Evolutionary conservation across 2,888 invertebrate species (phyloP).

Genomic region (Philhelius pedissequus): DNA sequence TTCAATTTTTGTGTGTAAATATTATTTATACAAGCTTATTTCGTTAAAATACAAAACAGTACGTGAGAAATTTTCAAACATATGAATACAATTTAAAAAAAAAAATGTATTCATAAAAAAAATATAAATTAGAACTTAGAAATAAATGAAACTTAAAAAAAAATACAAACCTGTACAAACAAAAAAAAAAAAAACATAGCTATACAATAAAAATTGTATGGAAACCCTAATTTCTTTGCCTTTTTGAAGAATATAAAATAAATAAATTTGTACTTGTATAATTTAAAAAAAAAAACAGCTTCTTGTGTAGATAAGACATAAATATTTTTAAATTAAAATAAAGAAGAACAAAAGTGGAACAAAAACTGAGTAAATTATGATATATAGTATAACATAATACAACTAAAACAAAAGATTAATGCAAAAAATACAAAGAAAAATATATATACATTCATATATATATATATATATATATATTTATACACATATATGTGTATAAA

Average conservation of each 20-base stretch:
- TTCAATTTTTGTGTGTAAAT: constrained; percentile 28
- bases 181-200: background rate
- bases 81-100: background rate
- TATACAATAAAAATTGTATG: too few relatives aligned
- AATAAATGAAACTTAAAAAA: background rate
- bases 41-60: background rate
- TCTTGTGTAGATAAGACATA: constrained; percentile 46
- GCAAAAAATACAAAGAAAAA: background rate
- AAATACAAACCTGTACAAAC: constrained; percentile 7
- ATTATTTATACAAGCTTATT: constrained; percentile 27
- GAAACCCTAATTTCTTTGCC: constrained; percentile 19
- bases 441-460: too few relatives aligned
- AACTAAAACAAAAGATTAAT: background rate
- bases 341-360: constrained; percentile 45
- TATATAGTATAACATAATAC: background rate
- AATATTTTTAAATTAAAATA: constrained; percentile 15
- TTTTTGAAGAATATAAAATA: constrained; percentile 8
- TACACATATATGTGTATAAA: too few relatives aligned
- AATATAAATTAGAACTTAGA: background rate
- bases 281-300: constrained; percentile 23
- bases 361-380: constrained; percentile 49
- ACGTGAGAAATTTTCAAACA: background rate
- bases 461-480: too few relatives aligned
- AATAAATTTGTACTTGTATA: constrained; percentile 7
- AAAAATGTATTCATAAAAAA: background rate